Evolutionary conservation across 2,113 vertebrate genomes (phyloP).

Genomic region (Marmota flaviventris): DNA sequence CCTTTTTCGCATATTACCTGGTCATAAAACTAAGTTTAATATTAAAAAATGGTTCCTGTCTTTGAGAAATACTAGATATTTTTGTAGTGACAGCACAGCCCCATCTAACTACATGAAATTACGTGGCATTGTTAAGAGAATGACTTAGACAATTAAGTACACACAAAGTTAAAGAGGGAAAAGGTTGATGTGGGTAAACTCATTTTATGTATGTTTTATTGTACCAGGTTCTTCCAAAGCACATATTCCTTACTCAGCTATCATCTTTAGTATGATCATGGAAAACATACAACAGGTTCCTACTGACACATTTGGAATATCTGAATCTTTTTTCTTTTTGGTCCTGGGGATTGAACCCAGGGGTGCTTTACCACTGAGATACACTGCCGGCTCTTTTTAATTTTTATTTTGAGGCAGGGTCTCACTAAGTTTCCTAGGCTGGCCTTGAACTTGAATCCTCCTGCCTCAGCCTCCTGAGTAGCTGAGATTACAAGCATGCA

Average conservation of each 20-base stretch:
- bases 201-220: not conserved
- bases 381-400: no score
- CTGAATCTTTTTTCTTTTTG: conserved; percentile 5
- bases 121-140: conserved; percentile 25
- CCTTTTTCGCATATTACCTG: conserved; percentile 6
- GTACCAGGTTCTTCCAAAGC: not conserved
- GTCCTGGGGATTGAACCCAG: no score
- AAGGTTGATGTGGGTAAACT: conserved; percentile 12
- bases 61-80: conserved; percentile 1
- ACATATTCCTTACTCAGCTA: not conserved
- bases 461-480: no score
- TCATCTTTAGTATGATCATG: not conserved
- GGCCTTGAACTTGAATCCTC: no score
- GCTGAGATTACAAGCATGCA: no score
- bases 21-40: conserved; percentile 21
- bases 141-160: not conserved
- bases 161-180: not conserved
- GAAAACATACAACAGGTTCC: conserved; percentile 20
- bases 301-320: not conserved
- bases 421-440: no score
- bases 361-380: no score
- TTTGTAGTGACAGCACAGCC: not conserved
- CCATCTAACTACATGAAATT: not conserved
- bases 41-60: not conserved
- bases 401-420: no score